phyloP scores from a whole-genome alignment of 2,888 invertebrate genomes.

The Schrankia costaestrigalis region DNA sequence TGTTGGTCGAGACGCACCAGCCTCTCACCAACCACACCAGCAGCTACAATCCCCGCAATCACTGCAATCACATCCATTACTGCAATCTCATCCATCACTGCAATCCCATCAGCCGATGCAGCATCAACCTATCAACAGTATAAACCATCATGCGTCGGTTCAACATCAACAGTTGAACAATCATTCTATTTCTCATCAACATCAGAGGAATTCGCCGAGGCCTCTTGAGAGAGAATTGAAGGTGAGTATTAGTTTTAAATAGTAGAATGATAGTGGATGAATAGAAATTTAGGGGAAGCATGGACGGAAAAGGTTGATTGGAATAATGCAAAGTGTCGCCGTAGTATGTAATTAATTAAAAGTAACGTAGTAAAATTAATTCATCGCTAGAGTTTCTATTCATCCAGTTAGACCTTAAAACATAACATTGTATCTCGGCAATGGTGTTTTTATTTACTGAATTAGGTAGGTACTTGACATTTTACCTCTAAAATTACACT shows the following conservation, averaged over 20 bases:
- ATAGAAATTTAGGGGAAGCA: neutral
- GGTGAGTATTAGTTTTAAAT: constrained; percentile 34
- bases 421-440: too few relatives aligned
- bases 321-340: too few relatives aligned
- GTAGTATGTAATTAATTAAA: too few relatives aligned
- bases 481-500: too few relatives aligned
- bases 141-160: constrained; percentile 50
- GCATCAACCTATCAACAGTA: constrained; percentile 36
- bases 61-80: constrained; percentile 33
- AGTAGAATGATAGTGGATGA: neutral
- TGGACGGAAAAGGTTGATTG: neutral
- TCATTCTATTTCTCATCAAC: constrained; percentile 54
- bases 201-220: constrained; percentile 64
- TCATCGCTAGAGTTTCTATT: neutral
- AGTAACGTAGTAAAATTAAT: neutral
- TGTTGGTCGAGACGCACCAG: constrained; percentile 66
- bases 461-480: too few relatives aligned
- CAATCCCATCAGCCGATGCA: constrained; percentile 25
- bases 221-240: constrained; percentile 66
- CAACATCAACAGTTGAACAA: constrained; percentile 44
- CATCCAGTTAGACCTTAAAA: too few relatives aligned
- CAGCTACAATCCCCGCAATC: constrained; percentile 34
- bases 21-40: constrained; percentile 40
- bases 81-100: constrained; percentile 19
- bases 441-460: too few relatives aligned